These are phyloP conservation scores for Eremophila alpestris DNA, from an alignment of 2,797 vertebrate genomes.

Conservation along the genomic window DNA sequence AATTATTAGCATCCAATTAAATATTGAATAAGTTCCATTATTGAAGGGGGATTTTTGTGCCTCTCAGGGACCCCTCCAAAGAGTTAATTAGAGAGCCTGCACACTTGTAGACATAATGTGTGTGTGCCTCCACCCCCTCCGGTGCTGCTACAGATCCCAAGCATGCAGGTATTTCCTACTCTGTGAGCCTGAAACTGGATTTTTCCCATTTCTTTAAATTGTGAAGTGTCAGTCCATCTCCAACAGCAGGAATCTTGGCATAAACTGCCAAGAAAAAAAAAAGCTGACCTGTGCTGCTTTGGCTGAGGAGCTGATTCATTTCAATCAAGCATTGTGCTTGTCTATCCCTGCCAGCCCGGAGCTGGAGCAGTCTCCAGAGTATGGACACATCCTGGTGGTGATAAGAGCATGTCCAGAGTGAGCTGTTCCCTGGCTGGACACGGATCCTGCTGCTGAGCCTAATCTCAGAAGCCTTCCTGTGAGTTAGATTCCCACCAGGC, in stretches of 20 bases:
- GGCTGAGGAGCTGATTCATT: neutral
- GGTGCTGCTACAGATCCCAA: neutral
- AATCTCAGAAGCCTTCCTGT: neutral
- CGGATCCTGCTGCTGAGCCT: neutral
- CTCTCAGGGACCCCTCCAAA: conserved; percentile 31
- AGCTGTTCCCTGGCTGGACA: neutral
- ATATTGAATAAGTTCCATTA: conserved; percentile 50
- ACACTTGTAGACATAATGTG: conserved; percentile 4
- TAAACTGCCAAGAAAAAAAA: neutral
- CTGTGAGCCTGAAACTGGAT: neutral
- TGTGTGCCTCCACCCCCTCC: neutral
- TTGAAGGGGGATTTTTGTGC: conserved; percentile 41
- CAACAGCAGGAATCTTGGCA: neutral
- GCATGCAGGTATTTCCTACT: neutral
- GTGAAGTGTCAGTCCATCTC: neutral
- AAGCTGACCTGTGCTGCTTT: neutral
- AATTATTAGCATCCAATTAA: conserved; percentile 69
- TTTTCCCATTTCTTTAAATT: neutral
- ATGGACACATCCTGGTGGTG: neutral
- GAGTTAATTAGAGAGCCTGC: conserved; percentile 56
- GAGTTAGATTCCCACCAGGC: neutral
- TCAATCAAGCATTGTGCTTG: neutral
- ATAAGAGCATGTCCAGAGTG: neutral
- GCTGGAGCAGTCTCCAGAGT: neutral
- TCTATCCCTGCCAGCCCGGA: neutral